These are phyloP conservation scores for Eulemur albifrons DNA, from an alignment of 2,797 vertebrate genomes.

Conservation along the genomic window DNA sequence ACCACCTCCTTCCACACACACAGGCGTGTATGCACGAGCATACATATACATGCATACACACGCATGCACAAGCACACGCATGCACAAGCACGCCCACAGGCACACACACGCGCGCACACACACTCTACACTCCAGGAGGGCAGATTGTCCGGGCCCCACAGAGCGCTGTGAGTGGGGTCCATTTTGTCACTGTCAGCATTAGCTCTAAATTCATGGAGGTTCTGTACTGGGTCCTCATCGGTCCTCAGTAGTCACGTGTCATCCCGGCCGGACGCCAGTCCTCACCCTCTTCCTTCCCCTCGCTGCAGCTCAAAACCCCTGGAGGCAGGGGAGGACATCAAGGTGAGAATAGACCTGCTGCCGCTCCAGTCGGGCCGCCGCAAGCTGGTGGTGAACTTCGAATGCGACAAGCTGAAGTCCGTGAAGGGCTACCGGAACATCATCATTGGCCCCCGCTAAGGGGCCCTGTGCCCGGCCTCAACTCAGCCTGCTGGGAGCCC, in stretches of 20 bases:
- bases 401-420: constrained; percentile 90
- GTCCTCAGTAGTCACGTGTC: accelerated
- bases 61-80: no score
- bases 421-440: constrained; percentile 94
- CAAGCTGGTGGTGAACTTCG: constrained; percentile 94
- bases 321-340: constrained; percentile 88
- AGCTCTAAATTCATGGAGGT: accelerated
- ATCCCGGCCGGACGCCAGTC: not conserved
- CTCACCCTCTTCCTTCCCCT: not conserved
- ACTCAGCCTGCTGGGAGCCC: not conserved
- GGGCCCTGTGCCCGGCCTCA: accelerated
- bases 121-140: not conserved
- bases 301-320: constrained; percentile 79
- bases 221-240: not conserved
- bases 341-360: constrained; percentile 89
- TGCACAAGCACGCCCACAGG: not conserved
- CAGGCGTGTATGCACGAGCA: no score
- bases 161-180: not conserved
- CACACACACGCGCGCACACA: no score
- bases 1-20: not conserved
- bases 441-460: constrained; percentile 84
- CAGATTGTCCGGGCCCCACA: not conserved
- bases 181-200: accelerated
- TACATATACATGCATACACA: no score
- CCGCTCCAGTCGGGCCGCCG: constrained; percentile 87